phyloP scores from a whole-genome alignment of 2,113 vertebrate genomes.

The Beaufortia kweichowensis region DNA sequence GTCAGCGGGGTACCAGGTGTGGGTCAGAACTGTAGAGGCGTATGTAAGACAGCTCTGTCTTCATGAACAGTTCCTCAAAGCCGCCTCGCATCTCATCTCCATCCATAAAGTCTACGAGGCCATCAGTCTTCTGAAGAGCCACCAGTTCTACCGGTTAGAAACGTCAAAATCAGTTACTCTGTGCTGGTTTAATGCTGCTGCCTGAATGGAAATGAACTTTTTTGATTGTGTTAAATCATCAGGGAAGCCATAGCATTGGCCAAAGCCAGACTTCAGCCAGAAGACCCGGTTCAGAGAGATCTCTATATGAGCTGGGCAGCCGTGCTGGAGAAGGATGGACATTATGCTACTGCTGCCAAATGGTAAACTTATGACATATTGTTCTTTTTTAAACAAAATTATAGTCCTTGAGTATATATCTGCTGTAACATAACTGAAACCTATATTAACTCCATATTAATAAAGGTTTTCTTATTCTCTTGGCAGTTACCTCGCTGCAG shows the following conservation, averaged over 20 bases:
- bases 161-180: background rate
- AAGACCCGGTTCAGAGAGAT: constrained; percentile 83
- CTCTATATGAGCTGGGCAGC: constrained; percentile 87
- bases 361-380: too few species aligned
- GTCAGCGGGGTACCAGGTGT: constrained; percentile 86
- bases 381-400: too few species aligned
- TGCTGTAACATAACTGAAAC: background rate
- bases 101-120: constrained; percentile 89
- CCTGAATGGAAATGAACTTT: background rate
- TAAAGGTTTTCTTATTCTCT: constrained; percentile 30
- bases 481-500: constrained; percentile 83
- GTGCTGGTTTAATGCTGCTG: background rate
- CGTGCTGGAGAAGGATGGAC: constrained; percentile 87
- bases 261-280: constrained; percentile 84
- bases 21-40: constrained; percentile 84
- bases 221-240: constrained; percentile 24
- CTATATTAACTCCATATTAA: background rate
- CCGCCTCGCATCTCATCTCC: constrained; percentile 90
- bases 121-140: constrained; percentile 81
- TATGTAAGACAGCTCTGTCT: constrained; percentile 91
- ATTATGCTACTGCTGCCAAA: constrained; percentile 90
- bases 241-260: constrained; percentile 93
- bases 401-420: too few species aligned
- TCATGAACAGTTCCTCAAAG: constrained; percentile 93
- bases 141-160: constrained; percentile 87